Conservation (phyloP, 2,888 invertebrate species). For the Furcula furcula region DNA sequence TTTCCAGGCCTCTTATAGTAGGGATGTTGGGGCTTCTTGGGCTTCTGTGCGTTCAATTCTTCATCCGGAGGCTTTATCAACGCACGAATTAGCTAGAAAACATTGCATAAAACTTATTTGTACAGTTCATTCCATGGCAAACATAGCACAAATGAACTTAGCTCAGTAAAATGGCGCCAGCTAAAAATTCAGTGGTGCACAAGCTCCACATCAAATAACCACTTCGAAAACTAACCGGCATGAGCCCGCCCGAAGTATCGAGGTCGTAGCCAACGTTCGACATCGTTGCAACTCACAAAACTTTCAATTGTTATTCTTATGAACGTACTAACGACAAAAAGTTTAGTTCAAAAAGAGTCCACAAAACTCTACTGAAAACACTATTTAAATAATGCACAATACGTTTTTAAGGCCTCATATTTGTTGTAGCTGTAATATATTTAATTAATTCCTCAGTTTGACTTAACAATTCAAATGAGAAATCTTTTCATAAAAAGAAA, state of each 20-base stretch:
- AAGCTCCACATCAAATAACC: conserved; percentile 23
- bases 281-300: conserved; percentile 42
- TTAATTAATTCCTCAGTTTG: conserved; percentile 2
- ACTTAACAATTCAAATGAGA: conserved; percentile 1
- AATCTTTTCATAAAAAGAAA: conserved; percentile 8
- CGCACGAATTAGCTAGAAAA: conserved; percentile 91
- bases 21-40: conserved; percentile 87
- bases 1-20: conserved; percentile 93
- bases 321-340: background rate
- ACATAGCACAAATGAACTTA: conserved; percentile 9
- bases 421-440: conserved; percentile 3
- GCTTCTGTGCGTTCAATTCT: conserved; percentile 83
- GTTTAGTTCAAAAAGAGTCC: background rate
- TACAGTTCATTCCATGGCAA: conserved; percentile 5
- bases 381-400: conserved; percentile 6
- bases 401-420: conserved; percentile 12
- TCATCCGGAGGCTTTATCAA: conserved; percentile 93
- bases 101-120: conserved; percentile 15
- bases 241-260: conserved; percentile 90
- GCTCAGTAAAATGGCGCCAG: conserved; percentile 49
- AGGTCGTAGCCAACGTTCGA: conserved; percentile 87
- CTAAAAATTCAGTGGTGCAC: conserved; percentile 19
- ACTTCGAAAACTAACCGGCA: conserved; percentile 89
- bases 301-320: conserved; percentile 17
- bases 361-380: background rate